Percentiles rank a stretch among this genome's conserved stretches.
These are phyloP conservation scores for Gymnocheta viridis DNA, from an alignment of 2,888 invertebrate species.

Conservation along the genomic window DNA sequence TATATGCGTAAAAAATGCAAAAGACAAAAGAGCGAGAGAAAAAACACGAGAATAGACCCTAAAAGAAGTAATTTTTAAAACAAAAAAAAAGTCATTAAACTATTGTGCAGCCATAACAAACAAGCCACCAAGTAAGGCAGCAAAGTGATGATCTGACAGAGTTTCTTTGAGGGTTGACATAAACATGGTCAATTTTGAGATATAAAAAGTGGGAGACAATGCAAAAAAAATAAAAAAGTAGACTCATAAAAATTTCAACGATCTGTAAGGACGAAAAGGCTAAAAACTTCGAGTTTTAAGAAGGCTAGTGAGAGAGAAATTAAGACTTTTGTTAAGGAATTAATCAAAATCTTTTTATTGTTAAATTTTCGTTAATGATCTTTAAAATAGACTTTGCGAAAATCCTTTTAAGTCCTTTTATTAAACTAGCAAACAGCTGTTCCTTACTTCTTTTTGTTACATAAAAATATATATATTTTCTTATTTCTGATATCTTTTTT, in stretches of 20 bases:
- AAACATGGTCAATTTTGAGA: slow-evolving; percentile 28
- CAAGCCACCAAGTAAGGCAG: background rate
- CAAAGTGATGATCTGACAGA: background rate
- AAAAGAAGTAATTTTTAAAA: background rate
- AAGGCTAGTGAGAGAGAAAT: background rate
- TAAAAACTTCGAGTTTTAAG: too few species aligned
- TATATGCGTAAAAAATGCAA: slow-evolving; percentile 31
- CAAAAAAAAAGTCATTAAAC: slow-evolving; percentile 25
- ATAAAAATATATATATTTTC: too few species aligned
- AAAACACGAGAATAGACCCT: background rate
- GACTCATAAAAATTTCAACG: slow-evolving; percentile 31
- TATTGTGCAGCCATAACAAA: background rate
- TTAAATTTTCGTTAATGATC: background rate
- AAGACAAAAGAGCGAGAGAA: background rate
- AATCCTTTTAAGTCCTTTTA: background rate
- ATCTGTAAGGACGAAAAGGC: too few species aligned
- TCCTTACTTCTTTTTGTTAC: background rate
- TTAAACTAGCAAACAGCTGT: slow-evolving; percentile 3
- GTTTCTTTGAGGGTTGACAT: slow-evolving; percentile 42
- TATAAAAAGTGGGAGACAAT: slow-evolving; percentile 9
- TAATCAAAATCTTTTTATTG: background rate
- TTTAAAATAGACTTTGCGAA: background rate
- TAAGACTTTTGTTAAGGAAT: background rate
- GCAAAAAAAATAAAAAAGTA: background rate
- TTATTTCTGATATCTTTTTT: background rate